Base-by-base conservation (phyloP, 2,113 vertebrate genomes). In the Notarius quadriscutis region DNA sequence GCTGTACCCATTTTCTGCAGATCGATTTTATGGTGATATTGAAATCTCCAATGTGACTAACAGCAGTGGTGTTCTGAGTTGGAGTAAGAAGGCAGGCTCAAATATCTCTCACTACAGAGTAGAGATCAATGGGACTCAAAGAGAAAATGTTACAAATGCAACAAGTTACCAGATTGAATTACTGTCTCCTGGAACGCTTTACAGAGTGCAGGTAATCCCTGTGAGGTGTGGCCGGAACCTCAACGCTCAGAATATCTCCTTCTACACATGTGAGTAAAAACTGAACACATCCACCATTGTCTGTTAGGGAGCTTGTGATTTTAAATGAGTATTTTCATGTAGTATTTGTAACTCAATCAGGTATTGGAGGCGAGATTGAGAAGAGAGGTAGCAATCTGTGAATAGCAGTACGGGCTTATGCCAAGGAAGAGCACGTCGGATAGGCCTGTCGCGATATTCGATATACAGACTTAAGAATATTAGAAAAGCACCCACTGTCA, bases 211-310 rank as follows among this genome's bases (percentile, higher is more conserved):
- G 77, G 80, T 92, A 27, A 81, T 84, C 67, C 90, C 91, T 48
- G 84, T 90, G 22, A 91, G 87, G 18, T 92, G 91, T 79, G 57
- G 1, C 25, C 86, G 91, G 58, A 57, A 80, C 48, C 89, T 91
- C 71, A 90, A 92, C 15, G 83, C 88, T 17, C 83, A 90, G 71
- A 89, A 83, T 63, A 34, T 80, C 51, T 87, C 89, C 27, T 89
- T 90, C 78, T 92, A 90, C 67, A 90, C 91, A 25, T 25, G 91
- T 92, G 53, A 90, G 91, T 92, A 84, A 11, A 80, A 34, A 60
- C 11, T 0, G 17, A 22, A 25, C 63, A 34, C 30, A 81, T 30
- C 15, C 14, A 27, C 3, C 15, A 18, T 63, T 60, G n/a, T 51
- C 18, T 81, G 10, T 53, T 17, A 53, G n/a, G 11, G 1, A 83